phyloP scores from a whole-genome alignment of 2,113 vertebrate genomes.

The Motacilla tschutschensis region DNA sequence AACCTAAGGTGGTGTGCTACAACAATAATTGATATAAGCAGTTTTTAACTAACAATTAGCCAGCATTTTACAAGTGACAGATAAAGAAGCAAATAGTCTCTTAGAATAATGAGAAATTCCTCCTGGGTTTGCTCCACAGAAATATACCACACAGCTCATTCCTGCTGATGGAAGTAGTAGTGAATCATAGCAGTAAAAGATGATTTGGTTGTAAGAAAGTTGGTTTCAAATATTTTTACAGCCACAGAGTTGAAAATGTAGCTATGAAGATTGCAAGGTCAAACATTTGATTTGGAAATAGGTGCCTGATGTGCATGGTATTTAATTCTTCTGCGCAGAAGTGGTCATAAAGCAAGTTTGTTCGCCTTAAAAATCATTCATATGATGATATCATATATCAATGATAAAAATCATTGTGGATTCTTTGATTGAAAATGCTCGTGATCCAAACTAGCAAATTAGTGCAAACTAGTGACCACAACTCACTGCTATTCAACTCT shows the following conservation, averaged over 20 bases:
- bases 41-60: neutral
- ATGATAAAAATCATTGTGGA: neutral
- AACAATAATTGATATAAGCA: neutral
- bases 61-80: neutral
- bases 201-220: neutral
- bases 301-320: neutral
- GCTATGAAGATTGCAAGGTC: neutral
- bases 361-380: neutral
- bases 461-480: neutral
- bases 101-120: neutral
- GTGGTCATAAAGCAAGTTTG: neutral
- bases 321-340: neutral
- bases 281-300: neutral
- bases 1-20: neutral
- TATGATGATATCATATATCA: too few relatives aligned
- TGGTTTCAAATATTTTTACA: neutral
- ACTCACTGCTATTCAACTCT: neutral
- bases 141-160: neutral
- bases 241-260: neutral
- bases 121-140: neutral
- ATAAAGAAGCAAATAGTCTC: neutral
- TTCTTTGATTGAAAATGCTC: neutral
- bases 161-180: fast-evolving
- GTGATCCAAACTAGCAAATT: neutral
- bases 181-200: conserved; percentile 1